Base-by-base conservation (phyloP, 2,888 invertebrate genomes). In the Dermolepida albohirtum region DNA sequence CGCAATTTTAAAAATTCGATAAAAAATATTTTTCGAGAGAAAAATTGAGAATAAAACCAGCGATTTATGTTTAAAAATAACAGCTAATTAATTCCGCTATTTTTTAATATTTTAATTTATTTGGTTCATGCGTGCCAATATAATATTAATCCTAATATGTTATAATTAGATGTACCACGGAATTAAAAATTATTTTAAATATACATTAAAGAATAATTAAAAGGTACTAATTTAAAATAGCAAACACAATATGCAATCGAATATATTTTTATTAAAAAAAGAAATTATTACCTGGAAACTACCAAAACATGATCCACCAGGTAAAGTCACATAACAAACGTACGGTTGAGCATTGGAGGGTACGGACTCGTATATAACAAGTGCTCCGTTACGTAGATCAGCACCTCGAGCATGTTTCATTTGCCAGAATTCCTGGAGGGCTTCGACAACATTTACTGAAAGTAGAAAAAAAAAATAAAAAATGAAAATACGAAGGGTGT, bases 401-500 rank as follows among this genome's bases (percentile, higher is more conserved):
- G 92, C 91, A 74, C 94, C 95, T 70, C 95, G 87, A 59, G 94
- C 90, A 75, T 94, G 93, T 85, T 97, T 97, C 94, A 96, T 95
- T 86, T 96, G 96, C 97, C 97, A 97, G 85, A 97, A 97, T 85
- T 97, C 96, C 84, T 97, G 96, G 67, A 97, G 86, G 7, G 96
- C 96, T 84, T 97, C 96, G 68, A 97, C 96, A 71, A 97, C 96
- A 86, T 97, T 96, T 75, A 97, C 96, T 92, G 87, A 50, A 85
- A 84, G 70, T 73, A 49, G 41, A 62, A 29, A 65, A 43, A 51
- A 65, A 44, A 66, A 34, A 51, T 50, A 16, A 65, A 44, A 51
- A 65, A 44, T 50, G n/a, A 44, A 59, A 44, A 59, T 43, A 22
- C 1, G 10, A 57, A 57, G 43, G 57, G 27, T 41, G 43, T 43